Conservation (phyloP, 2,113 vertebrate species). For the Grallaria varia region DNA sequence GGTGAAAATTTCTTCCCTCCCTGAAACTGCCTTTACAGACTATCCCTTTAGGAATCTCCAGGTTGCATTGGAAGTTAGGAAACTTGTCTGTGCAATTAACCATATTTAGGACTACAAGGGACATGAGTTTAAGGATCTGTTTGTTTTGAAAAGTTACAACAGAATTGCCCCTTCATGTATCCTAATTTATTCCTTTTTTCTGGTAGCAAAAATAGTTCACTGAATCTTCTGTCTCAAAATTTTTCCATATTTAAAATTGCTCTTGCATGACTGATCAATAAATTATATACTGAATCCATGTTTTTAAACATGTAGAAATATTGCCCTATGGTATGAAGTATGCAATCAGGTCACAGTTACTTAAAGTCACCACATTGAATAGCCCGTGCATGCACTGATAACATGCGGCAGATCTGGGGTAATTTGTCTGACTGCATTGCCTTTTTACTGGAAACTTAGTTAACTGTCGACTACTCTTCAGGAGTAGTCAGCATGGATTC, state of each 20-base stretch:
- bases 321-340: background rate
- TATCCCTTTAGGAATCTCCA: background rate
- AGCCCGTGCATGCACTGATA: background rate
- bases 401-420: background rate
- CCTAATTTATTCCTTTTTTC: background rate
- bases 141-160: background rate
- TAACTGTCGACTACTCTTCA: background rate
- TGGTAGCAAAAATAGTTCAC: background rate
- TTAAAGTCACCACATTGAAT: background rate
- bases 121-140: background rate
- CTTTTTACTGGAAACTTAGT: background rate
- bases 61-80: background rate
- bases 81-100: background rate
- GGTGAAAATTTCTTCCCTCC: background rate
- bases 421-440: accelerated
- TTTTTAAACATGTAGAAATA: background rate
- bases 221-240: background rate
- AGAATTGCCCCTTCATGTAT: background rate
- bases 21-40: background rate
- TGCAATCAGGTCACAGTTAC: background rate
- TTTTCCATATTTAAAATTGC: background rate
- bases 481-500: background rate
- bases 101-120: background rate
- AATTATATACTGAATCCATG: background rate
- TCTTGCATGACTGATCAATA: background rate